Base-by-base conservation (phyloP, 2,888 invertebrate genomes). In the Pollenia griseotomentosa region DNA sequence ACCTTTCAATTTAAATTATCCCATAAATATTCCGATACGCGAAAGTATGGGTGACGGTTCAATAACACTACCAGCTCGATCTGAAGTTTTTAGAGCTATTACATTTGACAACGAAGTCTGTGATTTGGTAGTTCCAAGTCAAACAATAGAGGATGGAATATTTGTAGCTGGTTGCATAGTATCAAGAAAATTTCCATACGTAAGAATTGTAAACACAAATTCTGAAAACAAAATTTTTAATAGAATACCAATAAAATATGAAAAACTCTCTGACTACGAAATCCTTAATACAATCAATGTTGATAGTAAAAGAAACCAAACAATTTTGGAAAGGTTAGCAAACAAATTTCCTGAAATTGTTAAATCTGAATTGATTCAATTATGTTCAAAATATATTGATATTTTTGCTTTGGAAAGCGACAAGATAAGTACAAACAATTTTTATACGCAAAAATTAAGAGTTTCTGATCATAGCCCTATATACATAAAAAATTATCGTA, bases 171-270 rank as follows among this genome's bases (percentile, higher is more conserved):
- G 14, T 19, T 19, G 19, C 19, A 19, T 19, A 19, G 19, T 19
- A 19, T 19, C 19, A 19, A 19, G 19, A 19, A 19, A 19, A 19
- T 19, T 19, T 19, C 19, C 57, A 19, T 59, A 23, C 57, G 57
- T 59, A 59, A 59, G 57, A 23, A 59, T 59, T 59, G 57, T 59
- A 59, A 65, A 46, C 65, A 46, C 14, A 16, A 65, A 65, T 46
- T 42, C 42, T 46, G 16, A 46, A 42, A 65, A 42, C 9, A 65
- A 65, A 46, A 40, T 65, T 46, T 46, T 46, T 19, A 65, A 46
- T 10, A 65, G 12, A 42, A 65, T 42, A 65, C 14, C 42, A 66
- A 66, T 66, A 66, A 66, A 16, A 42, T 19, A 55, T 9, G 55
- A 55, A 19, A 55, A 55, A 55, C 55, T 19, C 16, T 55, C 55